Evolutionary conservation across 2,113 vertebrate species (phyloP), one percentile per base, ranked within the genome.

Genomic region (Carassius gibelio): DNA sequence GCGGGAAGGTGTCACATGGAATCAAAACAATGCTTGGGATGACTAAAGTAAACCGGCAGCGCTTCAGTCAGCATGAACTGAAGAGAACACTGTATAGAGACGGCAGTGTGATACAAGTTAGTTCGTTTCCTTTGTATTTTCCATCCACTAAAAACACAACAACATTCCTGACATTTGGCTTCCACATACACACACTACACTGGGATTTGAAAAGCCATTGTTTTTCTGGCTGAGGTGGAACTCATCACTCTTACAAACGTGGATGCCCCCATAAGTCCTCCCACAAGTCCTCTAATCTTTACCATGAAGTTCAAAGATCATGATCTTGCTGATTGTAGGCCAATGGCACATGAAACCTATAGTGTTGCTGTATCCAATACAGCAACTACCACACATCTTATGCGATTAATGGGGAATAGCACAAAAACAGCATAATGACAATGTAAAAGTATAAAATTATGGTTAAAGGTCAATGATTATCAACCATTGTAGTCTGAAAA

Each of bases 11-110:
- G 34, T 62, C 21, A 61, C 30, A 61, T n/a, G 50, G 55, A 59
- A 78, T 36, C 45, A 34, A 36, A 81, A 69, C 62, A 81, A 69
- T 81, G 23, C 45, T 68, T 34, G 11, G 79, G 42, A 50, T 81
- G 26, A 81, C 42, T 55, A 69, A 81, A 68, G 59, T 21, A 50
- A 45, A 81, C 23, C 42, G 17, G 42, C 64, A 50, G 21, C 19
- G 19, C 23, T 48, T 62, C 45, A 45, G 77, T 62, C 77, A 62
- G 9, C 77, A 42, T n/a, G 19, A 81, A 62, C 48, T 42, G 5
- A 57, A 57, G 26, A 57, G 26, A 19, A 55, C 26, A 34, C 15
- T 57, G 26, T 77, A 36, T 57, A 30, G 50, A 4, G 57, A 45
- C 1, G 10, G 30, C 8, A 78, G 52, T 30, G 7, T 55, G 75